Evolutionary conservation across 2,888 invertebrate genomes (phyloP), one percentile per base, ranked within the genome.

Genomic region (Drosophila algonquin): DNA sequence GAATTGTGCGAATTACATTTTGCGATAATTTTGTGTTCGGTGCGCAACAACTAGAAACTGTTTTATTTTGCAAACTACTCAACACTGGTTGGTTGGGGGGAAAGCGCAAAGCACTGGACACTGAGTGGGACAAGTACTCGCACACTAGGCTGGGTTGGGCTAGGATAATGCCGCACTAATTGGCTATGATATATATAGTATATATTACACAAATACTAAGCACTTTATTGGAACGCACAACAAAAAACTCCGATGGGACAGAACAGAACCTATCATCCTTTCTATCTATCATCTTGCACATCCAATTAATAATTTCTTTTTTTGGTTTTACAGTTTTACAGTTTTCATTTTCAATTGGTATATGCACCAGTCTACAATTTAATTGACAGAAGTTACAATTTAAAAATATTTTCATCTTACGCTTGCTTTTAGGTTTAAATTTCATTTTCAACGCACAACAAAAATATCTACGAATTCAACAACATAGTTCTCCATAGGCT

Each of bases 321-420:
- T 53, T 53, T 59, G 54, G 53, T 58, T 45, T 57, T 55, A 5
- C 51, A 57, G 48, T 64, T 50, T 44, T 24, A 18, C 65, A 48
- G 18, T 63, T 61, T 72, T 59, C 47, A 47, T 73, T 82, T 74
- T 54, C 54, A 72, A 76, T 85, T 89, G 81, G 79, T 86, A 80
- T 87, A 81, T 89, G 81, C 90, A 91, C 91, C 92, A 92, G 92
- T 92, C 92, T 92, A 92, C 91, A 90, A 90, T 89, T 90, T 92
- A 92, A 92, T 92, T 92, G 92, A 92, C 92, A 92, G 90, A 91
- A 91, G 92, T 92, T 92, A 90, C 92, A 91, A 90, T 91, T 82
- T 85, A 87, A 88, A 86, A 81, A 69, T 74, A 71, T 56, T 47
- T 68, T 52, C 40, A 59, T 63, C 48, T 62, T 64, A 53, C 51